Percentiles rank a stretch among this genome's conserved stretches.
phyloP scores from a whole-genome alignment of 1,140 invertebrate genomes.

The Caligus rogercresseyi region DNA sequence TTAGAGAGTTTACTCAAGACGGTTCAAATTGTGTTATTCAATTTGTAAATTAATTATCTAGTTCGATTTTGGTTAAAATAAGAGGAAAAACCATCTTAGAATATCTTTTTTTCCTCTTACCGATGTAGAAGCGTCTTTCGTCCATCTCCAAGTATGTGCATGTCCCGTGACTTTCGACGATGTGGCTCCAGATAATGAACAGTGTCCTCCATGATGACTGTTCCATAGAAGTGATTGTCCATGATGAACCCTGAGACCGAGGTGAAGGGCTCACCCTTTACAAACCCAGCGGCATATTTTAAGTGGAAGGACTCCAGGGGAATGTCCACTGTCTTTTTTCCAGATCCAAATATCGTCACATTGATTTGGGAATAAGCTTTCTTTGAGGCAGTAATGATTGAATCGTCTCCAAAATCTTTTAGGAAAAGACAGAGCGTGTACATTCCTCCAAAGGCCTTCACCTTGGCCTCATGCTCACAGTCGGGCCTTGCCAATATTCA shows the following conservation, averaged over 20 bases:
- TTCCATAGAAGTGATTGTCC: slow-evolving; percentile 1
- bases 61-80: no score
- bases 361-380: neutral
- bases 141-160: slow-evolving; percentile 12
- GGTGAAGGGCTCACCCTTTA: slow-evolving; percentile 1
- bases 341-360: neutral
- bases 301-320: neutral
- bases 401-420: neutral
- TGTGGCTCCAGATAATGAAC: slow-evolving; percentile 9
- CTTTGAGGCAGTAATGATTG: neutral
- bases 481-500: neutral
- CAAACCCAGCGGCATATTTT: slow-evolving; percentile 1
- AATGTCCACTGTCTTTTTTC: neutral
- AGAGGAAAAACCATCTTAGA: no score
- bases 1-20: no score
- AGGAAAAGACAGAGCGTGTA: neutral
- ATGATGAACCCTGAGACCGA: slow-evolving; percentile 6
- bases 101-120: neutral
- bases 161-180: slow-evolving; percentile 1
- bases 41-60: no score
- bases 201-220: slow-evolving; percentile 4
- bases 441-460: neutral
- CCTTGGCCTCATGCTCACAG: neutral
- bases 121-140: neutral
- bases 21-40: no score